Base-by-base conservation (phyloP, 2,113 vertebrate genomes). In the Vulpes vulpes region DNA sequence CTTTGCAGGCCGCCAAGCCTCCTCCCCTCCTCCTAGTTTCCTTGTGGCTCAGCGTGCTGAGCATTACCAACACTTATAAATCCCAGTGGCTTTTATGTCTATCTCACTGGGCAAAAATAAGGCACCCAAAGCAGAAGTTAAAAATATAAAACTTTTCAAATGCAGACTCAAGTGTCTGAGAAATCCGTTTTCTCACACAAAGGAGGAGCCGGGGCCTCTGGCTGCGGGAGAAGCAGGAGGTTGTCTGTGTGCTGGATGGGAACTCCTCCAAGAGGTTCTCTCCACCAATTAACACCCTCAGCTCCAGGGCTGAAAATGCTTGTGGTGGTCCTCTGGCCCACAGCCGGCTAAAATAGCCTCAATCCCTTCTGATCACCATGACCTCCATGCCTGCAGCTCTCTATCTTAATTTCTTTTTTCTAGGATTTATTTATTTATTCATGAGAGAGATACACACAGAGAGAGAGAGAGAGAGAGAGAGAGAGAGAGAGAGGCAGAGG, bases 61-160 rank as follows among this genome's bases (percentile, higher is more conserved):
- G 79, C 35, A 25, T 65, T 87, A 69, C 12, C 30, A 86, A 94
- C 59, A 76, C 35, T 83, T 86, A 49, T 27, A 73, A 74, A 97
- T 85, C 25, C 60, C 38, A 81, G 22, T 60, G 38, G 51, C 60
- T 30, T 53, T 91, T 71, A 87, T 53, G 95, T 83, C 80, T 76
- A 49, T 82, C 35, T 92, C 74, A 59, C 17, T 17, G 84, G 91
- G 84, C 65, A 87, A 94, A 96, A 90, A 64, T 73, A 95, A 96
- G 23, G 14, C 71, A 55, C 60, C 19, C 22, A 35, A 95, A 96
- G 22, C 16, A 79, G 69, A 67, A 55, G 49, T 65, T 67, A 12
- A 23, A 43, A 96, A 74, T 19, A n/a, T 8, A 82, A 69, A 84
- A 59, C 14, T 43, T 23, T 87, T 71, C 38, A 71, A 94, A 89